phyloP scores from a whole-genome alignment of 2,797 vertebrate species.

The Myotis pilosus region DNA sequence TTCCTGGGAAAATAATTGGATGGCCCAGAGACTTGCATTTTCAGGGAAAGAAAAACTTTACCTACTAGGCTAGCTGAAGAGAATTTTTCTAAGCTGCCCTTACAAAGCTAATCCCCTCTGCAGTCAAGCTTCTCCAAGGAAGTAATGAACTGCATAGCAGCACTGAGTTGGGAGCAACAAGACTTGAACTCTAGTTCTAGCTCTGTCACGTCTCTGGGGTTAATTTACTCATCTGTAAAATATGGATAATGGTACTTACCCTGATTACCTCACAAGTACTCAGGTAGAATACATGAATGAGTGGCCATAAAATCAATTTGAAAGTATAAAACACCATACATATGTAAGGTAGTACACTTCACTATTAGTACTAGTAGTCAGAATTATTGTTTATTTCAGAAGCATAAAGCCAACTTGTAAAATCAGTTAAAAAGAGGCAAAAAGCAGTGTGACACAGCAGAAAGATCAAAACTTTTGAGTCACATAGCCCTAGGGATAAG shows the following conservation, averaged over 20 bases:
- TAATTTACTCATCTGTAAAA: conserved; percentile 4
- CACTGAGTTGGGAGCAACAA: not conserved
- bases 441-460: not conserved
- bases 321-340: not conserved
- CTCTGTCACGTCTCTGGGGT: not conserved
- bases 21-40: conserved; percentile 36
- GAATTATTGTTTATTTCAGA: conserved; percentile 19
- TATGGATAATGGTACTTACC: not conserved
- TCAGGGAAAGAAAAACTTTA: not conserved
- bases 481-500: not conserved
- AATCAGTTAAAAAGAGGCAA: conserved; percentile 29
- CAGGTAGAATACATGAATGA: not conserved
- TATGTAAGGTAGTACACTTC: not conserved
- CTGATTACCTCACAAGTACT: not conserved
- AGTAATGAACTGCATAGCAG: not conserved
- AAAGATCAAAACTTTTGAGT: not conserved
- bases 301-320: not conserved
- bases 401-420: conserved; percentile 1
- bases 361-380: not conserved
- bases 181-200: not conserved
- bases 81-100: not conserved
- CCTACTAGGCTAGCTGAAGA: not conserved
- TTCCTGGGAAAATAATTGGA: not conserved
- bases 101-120: not conserved
- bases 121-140: not conserved